Evolutionary conservation across 23 tunicate species (phyloP), one percentile per base, ranked within the genome.

Genomic region (Styela clava): DNA sequence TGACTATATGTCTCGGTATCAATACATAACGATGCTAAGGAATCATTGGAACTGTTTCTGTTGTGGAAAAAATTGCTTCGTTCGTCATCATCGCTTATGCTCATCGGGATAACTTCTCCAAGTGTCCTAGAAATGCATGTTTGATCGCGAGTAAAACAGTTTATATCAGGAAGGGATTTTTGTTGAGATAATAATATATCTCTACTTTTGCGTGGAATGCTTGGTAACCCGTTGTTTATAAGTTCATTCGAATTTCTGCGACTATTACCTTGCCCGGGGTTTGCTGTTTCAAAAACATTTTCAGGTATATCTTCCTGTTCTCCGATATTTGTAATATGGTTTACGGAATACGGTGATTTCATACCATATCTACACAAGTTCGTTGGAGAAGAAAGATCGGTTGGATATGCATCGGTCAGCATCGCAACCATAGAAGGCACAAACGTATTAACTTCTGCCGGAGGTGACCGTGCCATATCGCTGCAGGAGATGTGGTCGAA

Each of bases 391-490:
- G 35, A 12, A 31, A 29, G 7, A 71, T 32, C 34, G 12, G 34
- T 26, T 21, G 16, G 35, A 34, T 71, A 71, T n/a, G 34, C 77
- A 3, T 71, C 77, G 34, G 32, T 30, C 77, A 71, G 35, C 77
- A 71, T 71, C 35, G 77, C 77, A 31, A 71, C 35, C 32, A 71
- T 28, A 2, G 77, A 28, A 5, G 77, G 77, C 24, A 44, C 12
- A 12, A 44, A 44, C 9, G 56, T 44, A 12, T 12, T 44, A 7
- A 71, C 35, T 2, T 71, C 77, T 71, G 77, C 77, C 16, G 77
- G 29, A 2, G 77, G 34, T 2, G 37, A 32, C 27, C 35, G 37
- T 16, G 34, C 29, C 77, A 71, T 71, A 29, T 71, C 77, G 16
- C 77, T 28, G 77, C 34, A 71, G 20, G 37, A 21, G 3, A 34